Conservation (phyloP, 23 tunicate genomes). For the Aplidium turbinatum region DNA sequence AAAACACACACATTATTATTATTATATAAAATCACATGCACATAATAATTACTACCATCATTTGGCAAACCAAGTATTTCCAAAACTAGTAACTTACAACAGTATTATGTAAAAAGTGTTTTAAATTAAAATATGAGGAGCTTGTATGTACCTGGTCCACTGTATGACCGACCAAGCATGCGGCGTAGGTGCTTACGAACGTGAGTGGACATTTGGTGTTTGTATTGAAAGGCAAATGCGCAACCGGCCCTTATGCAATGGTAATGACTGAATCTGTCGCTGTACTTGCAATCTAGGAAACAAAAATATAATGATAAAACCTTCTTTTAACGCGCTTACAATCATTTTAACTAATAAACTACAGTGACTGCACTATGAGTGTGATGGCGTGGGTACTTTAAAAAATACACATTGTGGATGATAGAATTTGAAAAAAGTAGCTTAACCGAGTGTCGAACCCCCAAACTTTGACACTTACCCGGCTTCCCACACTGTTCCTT, state of each 20-base stretch:
- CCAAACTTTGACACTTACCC: constrained; percentile 45
- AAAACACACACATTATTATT: too few relatives aligned
- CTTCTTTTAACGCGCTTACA: not conserved
- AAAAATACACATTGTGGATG: too few relatives aligned
- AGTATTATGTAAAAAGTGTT: too few relatives aligned
- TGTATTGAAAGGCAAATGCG: constrained; percentile 84
- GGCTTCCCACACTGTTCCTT: constrained; percentile 65
- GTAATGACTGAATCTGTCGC: constrained; percentile 78
- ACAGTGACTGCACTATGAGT: too few relatives aligned
- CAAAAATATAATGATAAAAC: not conserved
- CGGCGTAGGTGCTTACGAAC: constrained; percentile 61
- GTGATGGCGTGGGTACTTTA: too few relatives aligned
- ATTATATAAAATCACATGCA: too few relatives aligned
- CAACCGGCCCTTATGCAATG: constrained; percentile 77
- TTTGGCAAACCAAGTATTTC: too few relatives aligned
- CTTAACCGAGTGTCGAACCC: too few relatives aligned
- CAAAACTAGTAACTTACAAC: too few relatives aligned
- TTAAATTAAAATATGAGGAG: too few relatives aligned
- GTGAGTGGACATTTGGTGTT: constrained; percentile 88
- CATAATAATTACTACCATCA: too few relatives aligned
- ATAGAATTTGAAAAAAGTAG: too few relatives aligned
- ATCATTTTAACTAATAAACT: not conserved
- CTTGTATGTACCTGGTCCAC: constrained; percentile 34
- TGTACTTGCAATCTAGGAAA: constrained; percentile 74
- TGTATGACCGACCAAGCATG: constrained; percentile 57